phyloP scores from a whole-genome alignment of 2,888 invertebrate genomes.

The Diaphora mendica region DNA sequence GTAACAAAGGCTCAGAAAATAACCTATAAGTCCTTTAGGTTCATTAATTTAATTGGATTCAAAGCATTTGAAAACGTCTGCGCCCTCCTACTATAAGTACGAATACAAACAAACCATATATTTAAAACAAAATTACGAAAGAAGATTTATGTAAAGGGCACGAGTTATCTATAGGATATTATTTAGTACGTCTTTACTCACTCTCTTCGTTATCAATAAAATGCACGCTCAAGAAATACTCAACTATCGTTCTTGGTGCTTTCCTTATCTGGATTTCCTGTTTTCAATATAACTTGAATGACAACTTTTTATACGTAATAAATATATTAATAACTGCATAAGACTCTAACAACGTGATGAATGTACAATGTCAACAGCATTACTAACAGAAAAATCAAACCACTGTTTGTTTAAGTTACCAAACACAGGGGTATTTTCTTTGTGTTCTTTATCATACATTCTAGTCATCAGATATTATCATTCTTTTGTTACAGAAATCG shows the following conservation, averaged over 20 bases:
- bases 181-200: constrained; percentile 59
- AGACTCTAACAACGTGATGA: constrained; percentile 27
- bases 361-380: constrained; percentile 37
- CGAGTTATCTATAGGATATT: constrained; percentile 69
- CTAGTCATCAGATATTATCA: constrained; percentile 58
- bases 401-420: constrained; percentile 9
- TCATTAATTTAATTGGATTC: constrained; percentile 11
- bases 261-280: constrained; percentile 65
- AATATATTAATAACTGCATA: constrained; percentile 28
- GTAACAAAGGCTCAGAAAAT: not conserved
- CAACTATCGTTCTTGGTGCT: constrained; percentile 51
- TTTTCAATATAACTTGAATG: constrained; percentile 46
- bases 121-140: constrained; percentile 47
- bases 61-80: constrained; percentile 16
- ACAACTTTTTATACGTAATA: constrained; percentile 33
- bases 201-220: constrained; percentile 58
- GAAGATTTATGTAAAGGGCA: constrained; percentile 70
- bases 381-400: constrained; percentile 36
- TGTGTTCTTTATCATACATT: constrained; percentile 56
- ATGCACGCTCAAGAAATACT: constrained; percentile 37
- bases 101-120: constrained; percentile 27
- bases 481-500: constrained; percentile 83
- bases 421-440: constrained; percentile 39
- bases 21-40: not conserved
- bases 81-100: constrained; percentile 11